Percentiles rank a stretch among this genome's conserved stretches.
Evolutionary conservation across 1,140 invertebrate species (phyloP).

Genomic region (Ceratina calcarata): DNA sequence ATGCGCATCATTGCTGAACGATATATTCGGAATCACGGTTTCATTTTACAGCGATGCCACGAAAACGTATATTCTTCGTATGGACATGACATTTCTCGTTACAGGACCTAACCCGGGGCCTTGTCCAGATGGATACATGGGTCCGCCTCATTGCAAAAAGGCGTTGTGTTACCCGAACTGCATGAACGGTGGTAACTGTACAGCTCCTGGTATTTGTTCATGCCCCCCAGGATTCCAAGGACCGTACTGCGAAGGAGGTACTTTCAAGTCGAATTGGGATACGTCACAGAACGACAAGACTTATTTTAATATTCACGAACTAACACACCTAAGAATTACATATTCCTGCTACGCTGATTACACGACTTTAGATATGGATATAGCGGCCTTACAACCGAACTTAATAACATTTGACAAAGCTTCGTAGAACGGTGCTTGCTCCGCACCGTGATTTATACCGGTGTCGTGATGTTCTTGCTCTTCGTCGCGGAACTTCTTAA

Average conservation of each 20-base stretch:
- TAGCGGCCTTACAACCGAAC: constrained; percentile 95
- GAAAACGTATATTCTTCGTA: constrained; percentile 15
- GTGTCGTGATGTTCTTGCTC: constrained; percentile 99
- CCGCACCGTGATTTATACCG: constrained; percentile 95
- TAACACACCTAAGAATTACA: not conserved
- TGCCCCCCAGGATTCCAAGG: constrained; percentile 94
- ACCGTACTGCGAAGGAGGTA: constrained; percentile 93
- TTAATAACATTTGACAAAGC: constrained; percentile 93
- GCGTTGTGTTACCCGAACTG: constrained; percentile 95
- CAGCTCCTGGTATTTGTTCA: constrained; percentile 91
- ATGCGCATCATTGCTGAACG: not conserved
- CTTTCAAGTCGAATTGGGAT: not conserved
- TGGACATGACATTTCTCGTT: constrained; percentile 33
- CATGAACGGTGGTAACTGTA: constrained; percentile 95
- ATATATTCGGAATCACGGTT: not conserved
- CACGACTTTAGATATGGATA: constrained; percentile 95
- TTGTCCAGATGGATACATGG: constrained; percentile 94
- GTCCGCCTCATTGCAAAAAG: constrained; percentile 90
- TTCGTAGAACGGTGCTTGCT: constrained; percentile 96
- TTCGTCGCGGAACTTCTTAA: constrained; percentile 97
- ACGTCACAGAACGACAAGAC: not conserved
- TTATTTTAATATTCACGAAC: not conserved
- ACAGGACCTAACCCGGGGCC: constrained; percentile 92
- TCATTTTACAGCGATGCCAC: not conserved
- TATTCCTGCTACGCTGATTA: constrained; percentile 72